Conservation (phyloP, 35 echinoderm and acorn worm species). For the Apostichopus californicus region DNA sequence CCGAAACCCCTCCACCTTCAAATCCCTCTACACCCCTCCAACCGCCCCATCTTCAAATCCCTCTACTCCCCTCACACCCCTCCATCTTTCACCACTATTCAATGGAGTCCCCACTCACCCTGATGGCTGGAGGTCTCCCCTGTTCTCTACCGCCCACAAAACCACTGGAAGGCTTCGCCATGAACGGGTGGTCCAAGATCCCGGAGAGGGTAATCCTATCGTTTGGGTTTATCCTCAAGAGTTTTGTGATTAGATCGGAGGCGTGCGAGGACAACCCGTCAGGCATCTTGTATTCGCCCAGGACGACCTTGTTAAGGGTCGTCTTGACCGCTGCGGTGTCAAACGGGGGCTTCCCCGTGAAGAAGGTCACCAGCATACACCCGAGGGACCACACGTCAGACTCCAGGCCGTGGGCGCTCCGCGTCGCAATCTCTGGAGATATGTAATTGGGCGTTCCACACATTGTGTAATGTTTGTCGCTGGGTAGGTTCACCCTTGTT, state of each 20-base stretch:
- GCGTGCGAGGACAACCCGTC: conserved; percentile 73
- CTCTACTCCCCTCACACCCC: too few relatives aligned
- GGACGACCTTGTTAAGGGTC: conserved; percentile 91
- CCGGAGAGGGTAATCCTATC: conserved; percentile 83
- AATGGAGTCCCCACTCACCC: not conserved
- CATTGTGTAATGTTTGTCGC: conserved; percentile 98
- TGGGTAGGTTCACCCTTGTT: conserved; percentile 78
- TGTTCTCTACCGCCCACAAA: not conserved
- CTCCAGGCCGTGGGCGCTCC: conserved; percentile 92
- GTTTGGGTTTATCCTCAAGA: conserved; percentile 84
- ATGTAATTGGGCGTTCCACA: conserved; percentile 99
- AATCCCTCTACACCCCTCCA: too few relatives aligned
- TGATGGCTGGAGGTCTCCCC: not conserved
- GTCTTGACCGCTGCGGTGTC: conserved; percentile 92
- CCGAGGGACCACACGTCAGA: conserved; percentile 98
- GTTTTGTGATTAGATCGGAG: conserved; percentile 75
- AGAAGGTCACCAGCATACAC: conserved; percentile 84
- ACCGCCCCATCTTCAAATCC: too few relatives aligned
- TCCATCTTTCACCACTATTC: too few relatives aligned
- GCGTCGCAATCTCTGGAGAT: conserved; percentile 95
- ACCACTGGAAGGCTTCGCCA: conserved; percentile 54
- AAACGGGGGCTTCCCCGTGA: conserved; percentile 89
- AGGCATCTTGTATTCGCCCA: conserved; percentile 93
- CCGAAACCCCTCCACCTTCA: too few relatives aligned
- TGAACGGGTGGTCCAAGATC: conserved; percentile 89